Conservation (phyloP, 2,888 invertebrate species). For the Cheilosia vernalis region DNA sequence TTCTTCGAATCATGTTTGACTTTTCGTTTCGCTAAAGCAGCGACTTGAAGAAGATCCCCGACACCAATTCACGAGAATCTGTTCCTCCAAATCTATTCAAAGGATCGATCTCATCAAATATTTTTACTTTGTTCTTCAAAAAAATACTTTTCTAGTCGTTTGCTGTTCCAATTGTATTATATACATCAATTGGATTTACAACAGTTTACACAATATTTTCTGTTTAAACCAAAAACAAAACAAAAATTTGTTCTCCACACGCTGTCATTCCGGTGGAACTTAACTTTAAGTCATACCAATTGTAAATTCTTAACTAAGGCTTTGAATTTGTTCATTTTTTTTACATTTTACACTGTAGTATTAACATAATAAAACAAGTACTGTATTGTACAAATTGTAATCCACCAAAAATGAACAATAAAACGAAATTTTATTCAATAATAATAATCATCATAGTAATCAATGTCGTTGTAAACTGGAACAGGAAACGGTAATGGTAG, state of each 20-base stretch:
- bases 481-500: conserved; percentile 35
- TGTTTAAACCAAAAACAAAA: background rate
- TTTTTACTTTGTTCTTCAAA: conserved; percentile 14
- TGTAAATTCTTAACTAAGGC: conserved; percentile 28
- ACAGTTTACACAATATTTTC: conserved; percentile 22
- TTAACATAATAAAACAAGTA: conserved; percentile 37
- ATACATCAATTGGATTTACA: conserved; percentile 30
- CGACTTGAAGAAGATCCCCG: background rate
- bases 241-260: conserved; percentile 23
- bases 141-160: conserved; percentile 48
- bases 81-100: conserved; percentile 53
- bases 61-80: conserved; percentile 27
- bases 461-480: conserved; percentile 4
- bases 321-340: conserved; percentile 21
- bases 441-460: conserved; percentile 14
- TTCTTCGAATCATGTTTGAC: no score
- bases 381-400: conserved; percentile 68
- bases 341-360: conserved; percentile 54
- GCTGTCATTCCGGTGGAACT: conserved; percentile 45
- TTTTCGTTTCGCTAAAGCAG: no score
- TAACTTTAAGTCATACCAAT: conserved; percentile 51
- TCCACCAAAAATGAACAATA: conserved; percentile 73
- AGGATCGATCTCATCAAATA: conserved; percentile 58
- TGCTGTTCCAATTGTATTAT: conserved; percentile 26
- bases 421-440: conserved; percentile 61